These are phyloP conservation scores for Onthophagus sagittarius DNA, from an alignment of 2,888 invertebrate genomes.

Conservation along the genomic window DNA sequence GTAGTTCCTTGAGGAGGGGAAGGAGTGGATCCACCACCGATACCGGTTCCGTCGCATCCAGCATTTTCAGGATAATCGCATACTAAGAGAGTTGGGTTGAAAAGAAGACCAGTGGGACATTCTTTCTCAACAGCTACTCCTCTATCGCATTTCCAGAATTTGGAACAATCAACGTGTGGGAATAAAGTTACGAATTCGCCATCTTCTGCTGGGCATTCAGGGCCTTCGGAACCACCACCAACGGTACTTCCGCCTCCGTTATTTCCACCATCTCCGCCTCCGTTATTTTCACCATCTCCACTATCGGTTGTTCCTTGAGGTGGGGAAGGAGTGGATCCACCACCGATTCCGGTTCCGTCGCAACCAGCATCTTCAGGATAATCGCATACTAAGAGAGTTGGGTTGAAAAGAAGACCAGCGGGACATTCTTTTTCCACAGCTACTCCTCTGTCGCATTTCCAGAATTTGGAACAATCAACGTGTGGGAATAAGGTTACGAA, in stretches of 20 bases:
- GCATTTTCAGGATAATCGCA: slow-evolving; percentile 25
- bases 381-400: slow-evolving; percentile 23
- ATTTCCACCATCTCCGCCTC: not conserved
- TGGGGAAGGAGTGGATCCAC: not conserved
- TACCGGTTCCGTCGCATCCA: slow-evolving; percentile 4
- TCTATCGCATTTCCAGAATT: slow-evolving; percentile 23
- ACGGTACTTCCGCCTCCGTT: not conserved
- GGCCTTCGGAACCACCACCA: not conserved
- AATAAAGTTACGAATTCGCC: slow-evolving; percentile 15
- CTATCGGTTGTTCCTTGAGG: not conserved
- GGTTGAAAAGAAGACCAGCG: slow-evolving; percentile 24
- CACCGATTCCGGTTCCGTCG: not conserved
- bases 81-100: slow-evolving; percentile 21
- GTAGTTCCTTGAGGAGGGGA: not conserved
- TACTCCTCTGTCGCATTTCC: slow-evolving; percentile 20
- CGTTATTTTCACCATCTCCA: not conserved
- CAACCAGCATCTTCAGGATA: slow-evolving; percentile 15
- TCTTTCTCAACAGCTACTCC: slow-evolving; percentile 14
- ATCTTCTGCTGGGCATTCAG: slow-evolving; percentile 17
- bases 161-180: slow-evolving; percentile 23
- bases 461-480: slow-evolving; percentile 27
- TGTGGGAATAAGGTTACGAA: slow-evolving; percentile 20
- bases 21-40: not conserved
- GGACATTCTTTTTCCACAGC: slow-evolving; percentile 21
- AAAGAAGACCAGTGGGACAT: slow-evolving; percentile 22